phyloP scores from a whole-genome alignment of 2,113 vertebrate genomes.

The Pollachius pollachius region DNA sequence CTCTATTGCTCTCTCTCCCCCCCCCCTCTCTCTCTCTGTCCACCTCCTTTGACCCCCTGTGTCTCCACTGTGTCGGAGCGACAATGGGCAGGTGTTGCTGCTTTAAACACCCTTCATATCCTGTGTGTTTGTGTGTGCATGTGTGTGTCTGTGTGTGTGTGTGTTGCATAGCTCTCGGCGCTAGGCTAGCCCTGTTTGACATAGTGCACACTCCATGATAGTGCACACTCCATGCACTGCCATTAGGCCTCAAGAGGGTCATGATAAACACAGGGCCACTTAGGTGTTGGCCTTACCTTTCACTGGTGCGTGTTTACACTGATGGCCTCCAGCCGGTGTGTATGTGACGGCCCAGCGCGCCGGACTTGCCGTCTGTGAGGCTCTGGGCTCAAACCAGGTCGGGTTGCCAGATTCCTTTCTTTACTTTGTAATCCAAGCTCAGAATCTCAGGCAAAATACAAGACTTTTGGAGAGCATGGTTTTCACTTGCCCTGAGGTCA shows the following conservation, averaged over 20 bases:
- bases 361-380: too few relatives aligned
- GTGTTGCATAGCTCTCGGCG: constrained; percentile 29
- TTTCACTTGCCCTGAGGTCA: too few relatives aligned
- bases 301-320: constrained; percentile 43
- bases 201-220: constrained; percentile 24
- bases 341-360: too few relatives aligned
- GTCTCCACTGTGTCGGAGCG: constrained; percentile 27
- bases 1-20: too few relatives aligned
- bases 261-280: constrained; percentile 33
- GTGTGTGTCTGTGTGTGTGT: too few relatives aligned
- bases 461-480: too few relatives aligned
- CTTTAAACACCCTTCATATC: constrained; percentile 44
- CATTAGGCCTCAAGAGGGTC: neutral
- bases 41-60: neutral
- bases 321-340: constrained; percentile 13
- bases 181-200: constrained; percentile 36
- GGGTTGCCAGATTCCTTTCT: too few relatives aligned
- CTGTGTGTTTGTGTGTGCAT: neutral
- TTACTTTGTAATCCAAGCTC: too few relatives aligned
- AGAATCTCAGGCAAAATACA: too few relatives aligned
- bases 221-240: constrained; percentile 19
- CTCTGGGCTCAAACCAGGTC: too few relatives aligned
- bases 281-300: constrained; percentile 20
- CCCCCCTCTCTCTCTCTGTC: neutral
- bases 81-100: constrained; percentile 47